phyloP scores from a whole-genome alignment of 2,113 vertebrate genomes.

The Lampris incognitus region DNA sequence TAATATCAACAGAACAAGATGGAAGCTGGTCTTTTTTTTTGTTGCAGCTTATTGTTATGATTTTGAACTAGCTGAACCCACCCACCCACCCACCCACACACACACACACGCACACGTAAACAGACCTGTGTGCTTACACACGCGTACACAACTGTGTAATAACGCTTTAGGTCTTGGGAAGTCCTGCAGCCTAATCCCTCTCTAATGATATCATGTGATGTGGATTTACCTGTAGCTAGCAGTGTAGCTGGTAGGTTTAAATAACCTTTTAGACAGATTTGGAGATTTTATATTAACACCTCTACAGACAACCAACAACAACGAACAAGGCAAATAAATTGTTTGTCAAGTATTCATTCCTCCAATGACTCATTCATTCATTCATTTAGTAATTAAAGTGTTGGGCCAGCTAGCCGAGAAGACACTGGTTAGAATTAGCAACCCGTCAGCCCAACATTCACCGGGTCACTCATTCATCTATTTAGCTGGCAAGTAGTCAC shows the following conservation, averaged over 20 bases:
- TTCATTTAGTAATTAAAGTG: background rate
- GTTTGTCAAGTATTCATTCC: too few species aligned
- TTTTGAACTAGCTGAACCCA: background rate
- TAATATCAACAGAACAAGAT: too few species aligned
- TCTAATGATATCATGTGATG: slow-evolving; percentile 53
- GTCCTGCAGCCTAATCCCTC: slow-evolving; percentile 44
- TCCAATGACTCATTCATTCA: background rate
- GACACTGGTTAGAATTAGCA: too few species aligned
- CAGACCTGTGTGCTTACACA: background rate
- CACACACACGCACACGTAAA: background rate
- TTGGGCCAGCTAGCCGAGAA: background rate
- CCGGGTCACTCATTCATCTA: background rate
- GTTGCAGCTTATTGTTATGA: too few species aligned
- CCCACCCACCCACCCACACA: background rate
- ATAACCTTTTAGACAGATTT: background rate
- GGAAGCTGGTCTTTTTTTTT: too few species aligned
- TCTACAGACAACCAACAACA: too few species aligned
- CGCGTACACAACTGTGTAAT: background rate
- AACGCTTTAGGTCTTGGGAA: background rate
- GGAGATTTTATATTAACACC: background rate
- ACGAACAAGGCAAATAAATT: too few species aligned
- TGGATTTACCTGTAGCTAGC: slow-evolving; percentile 20
- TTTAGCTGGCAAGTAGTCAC: background rate
- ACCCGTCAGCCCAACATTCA: background rate
- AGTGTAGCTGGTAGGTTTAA: background rate